phyloP scores from a whole-genome alignment of 2,888 invertebrate genomes.

The Celastrina argiolus region DNA sequence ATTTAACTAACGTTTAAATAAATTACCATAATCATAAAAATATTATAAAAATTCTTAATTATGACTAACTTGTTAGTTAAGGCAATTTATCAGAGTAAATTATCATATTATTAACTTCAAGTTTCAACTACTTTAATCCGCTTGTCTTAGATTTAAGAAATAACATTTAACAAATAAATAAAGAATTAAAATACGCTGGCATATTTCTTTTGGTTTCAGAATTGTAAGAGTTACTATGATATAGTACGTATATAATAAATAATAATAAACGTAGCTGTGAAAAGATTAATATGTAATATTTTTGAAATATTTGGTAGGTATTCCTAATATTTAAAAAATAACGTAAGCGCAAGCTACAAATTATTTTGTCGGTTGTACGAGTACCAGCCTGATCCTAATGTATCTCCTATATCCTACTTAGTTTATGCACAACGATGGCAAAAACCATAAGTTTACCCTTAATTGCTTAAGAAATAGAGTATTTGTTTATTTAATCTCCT shows the following conservation, averaged over 20 bases:
- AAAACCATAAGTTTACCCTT: background rate
- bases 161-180: too few species aligned
- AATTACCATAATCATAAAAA: background rate
- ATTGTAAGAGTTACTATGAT: too few species aligned
- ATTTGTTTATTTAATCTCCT: conserved; percentile 23
- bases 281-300: too few species aligned
- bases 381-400: too few species aligned
- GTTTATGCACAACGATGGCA: background rate
- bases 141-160: background rate
- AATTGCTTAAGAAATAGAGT: background rate
- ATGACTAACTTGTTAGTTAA: background rate
- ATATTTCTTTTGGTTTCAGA: too few species aligned
- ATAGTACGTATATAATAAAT: too few species aligned
- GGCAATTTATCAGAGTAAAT: background rate
- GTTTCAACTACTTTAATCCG: background rate
- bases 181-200: too few species aligned
- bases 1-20: background rate
- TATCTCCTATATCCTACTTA: background rate
- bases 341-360: too few species aligned
- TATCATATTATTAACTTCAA: background rate
- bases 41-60: background rate
- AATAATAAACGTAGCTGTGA: too few species aligned
- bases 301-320: too few species aligned
- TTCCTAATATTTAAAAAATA: too few species aligned
- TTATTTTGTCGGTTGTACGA: too few species aligned